Conservation (phyloP, 2,888 invertebrate genomes). For the Chalcosyrphus nemorum region DNA sequence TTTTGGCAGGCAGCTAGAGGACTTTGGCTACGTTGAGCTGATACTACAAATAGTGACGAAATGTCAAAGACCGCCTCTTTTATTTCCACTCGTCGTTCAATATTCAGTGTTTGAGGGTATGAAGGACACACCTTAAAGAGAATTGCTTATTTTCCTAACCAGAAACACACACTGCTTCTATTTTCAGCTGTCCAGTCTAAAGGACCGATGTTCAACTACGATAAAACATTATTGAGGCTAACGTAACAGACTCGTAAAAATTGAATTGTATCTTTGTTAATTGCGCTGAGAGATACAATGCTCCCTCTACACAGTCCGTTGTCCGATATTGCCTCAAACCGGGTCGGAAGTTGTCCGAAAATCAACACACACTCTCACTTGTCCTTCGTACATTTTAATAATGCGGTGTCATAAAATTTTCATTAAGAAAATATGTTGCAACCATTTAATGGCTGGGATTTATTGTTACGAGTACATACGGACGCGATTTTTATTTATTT, state of each 20-base stretch:
- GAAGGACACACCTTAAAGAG: no score
- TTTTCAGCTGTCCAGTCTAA: background rate
- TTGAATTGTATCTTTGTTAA: slow-evolving; percentile 61
- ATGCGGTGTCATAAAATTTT: slow-evolving; percentile 75
- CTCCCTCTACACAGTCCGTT: background rate
- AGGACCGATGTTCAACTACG: background rate
- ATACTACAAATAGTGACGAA: no score
- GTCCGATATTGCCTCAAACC: slow-evolving; percentile 17
- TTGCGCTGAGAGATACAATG: slow-evolving; percentile 20
- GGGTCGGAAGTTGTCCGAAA: slow-evolving; percentile 14
- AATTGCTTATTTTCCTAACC: background rate
- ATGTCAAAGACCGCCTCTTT: no score
- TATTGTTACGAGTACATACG: slow-evolving; percentile 49
- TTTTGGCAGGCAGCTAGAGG: no score
- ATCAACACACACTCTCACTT: slow-evolving; percentile 22
- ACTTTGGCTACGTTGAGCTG: no score
- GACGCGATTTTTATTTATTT: slow-evolving; percentile 1
- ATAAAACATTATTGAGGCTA: background rate
- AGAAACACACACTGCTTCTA: background rate
- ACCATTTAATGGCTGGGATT: slow-evolving; percentile 67
- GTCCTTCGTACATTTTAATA: slow-evolving; percentile 47
- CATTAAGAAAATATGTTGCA: slow-evolving; percentile 76
- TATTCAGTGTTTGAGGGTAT: background rate
- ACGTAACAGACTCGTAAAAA: slow-evolving; percentile 42
- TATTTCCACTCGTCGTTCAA: no score